phyloP scores from a whole-genome alignment of 2,888 invertebrate genomes.

The Eupsilia transversa region DNA sequence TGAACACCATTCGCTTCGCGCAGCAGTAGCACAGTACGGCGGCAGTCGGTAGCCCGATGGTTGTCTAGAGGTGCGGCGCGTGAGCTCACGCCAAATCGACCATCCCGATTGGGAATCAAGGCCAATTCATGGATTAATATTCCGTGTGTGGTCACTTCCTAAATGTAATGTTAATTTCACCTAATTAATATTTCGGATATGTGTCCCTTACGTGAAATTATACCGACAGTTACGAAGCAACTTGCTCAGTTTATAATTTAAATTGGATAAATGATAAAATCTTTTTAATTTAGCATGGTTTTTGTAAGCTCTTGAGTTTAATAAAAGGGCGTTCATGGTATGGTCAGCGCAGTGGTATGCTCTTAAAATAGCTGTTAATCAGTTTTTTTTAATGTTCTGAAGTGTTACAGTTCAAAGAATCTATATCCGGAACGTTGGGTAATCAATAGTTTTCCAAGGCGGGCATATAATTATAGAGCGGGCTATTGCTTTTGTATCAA shows the following conservation, averaged over 20 bases:
- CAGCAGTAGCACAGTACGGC: conserved; percentile 72
- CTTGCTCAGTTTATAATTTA: conserved; percentile 20
- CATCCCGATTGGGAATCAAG: conserved; percentile 89
- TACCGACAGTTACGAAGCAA: conserved; percentile 53
- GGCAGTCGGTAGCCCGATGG: conserved; percentile 68
- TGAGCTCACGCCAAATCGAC: conserved; percentile 87
- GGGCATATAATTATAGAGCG: conserved; percentile 71
- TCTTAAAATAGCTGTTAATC: conserved; percentile 57
- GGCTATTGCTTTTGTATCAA: conserved; percentile 67
- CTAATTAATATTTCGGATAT: conserved; percentile 83
- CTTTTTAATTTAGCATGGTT: conserved; percentile 13
- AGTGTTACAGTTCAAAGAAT: conserved; percentile 71
- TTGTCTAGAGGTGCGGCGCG: conserved; percentile 77
- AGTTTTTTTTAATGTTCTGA: conserved; percentile 60
- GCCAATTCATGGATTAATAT: conserved; percentile 86
- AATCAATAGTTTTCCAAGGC: conserved; percentile 78
- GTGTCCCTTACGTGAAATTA: conserved; percentile 75
- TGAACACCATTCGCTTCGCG: conserved; percentile 73
- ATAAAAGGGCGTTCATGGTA: conserved; percentile 49
- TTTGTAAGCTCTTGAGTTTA: conserved; percentile 41
- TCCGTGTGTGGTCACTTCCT: conserved; percentile 82
- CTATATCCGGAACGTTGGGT: conserved; percentile 70
- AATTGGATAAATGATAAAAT: conserved; percentile 34
- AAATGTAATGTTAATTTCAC: conserved; percentile 84
- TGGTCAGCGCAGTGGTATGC: conserved; percentile 45